Percentiles rank a stretch among this genome's conserved stretches.
These are phyloP conservation scores for Tenrec ecaudatus DNA, from an alignment of 2,113 vertebrate genomes.

Conservation along the genomic window DNA sequence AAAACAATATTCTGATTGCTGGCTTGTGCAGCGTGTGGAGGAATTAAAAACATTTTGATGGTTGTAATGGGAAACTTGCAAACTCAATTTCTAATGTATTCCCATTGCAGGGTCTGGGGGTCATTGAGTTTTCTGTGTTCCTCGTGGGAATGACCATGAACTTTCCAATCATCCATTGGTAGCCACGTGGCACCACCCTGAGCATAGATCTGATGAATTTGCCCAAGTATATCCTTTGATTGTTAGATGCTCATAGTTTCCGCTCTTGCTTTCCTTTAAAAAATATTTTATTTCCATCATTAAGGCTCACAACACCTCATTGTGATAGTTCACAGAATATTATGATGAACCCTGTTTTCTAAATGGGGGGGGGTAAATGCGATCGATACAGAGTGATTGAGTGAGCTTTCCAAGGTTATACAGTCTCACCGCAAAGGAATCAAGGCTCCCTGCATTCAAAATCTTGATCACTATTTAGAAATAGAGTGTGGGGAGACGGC, in stretches of 20 bases:
- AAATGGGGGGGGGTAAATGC: not conserved
- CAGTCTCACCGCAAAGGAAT: not conserved
- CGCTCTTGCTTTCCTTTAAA: conserved; percentile 28
- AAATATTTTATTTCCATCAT: conserved; percentile 23
- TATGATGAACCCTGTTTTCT: not conserved
- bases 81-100: not conserved
- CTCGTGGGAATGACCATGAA: not conserved
- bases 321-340: not conserved
- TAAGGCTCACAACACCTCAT: not conserved
- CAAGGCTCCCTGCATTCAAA: not conserved
- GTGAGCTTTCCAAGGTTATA: not conserved
- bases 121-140: not conserved
- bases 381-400: not conserved
- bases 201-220: not conserved
- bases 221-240: not conserved
- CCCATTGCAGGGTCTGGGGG: not conserved
- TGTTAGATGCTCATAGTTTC: not conserved
- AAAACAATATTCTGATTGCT: not conserved
- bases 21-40: conserved; percentile 12
- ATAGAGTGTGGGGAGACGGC: not conserved
- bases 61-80: not conserved
- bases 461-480: conserved; percentile 14
- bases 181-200: not conserved
- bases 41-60: not conserved
- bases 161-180: fast-evolving